These are phyloP conservation scores for Hoplodrina blanda DNA, from an alignment of 2,888 invertebrate genomes.

Conservation along the genomic window DNA sequence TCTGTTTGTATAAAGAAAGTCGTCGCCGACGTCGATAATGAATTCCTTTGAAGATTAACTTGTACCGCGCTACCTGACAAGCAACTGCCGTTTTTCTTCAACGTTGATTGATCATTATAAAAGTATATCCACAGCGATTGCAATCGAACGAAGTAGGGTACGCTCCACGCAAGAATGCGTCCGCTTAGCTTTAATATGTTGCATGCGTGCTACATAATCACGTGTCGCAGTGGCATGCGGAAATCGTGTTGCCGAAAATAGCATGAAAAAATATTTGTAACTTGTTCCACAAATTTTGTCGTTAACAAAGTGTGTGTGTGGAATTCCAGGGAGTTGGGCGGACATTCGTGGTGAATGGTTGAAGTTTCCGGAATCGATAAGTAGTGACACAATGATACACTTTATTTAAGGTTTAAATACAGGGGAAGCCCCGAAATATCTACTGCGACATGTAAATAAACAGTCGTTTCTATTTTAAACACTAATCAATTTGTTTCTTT, in stretches of 20 bases:
- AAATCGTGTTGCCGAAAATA: constrained; percentile 57
- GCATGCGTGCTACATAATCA: constrained; percentile 48
- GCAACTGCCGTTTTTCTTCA: constrained; percentile 25
- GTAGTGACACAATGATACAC: neutral
- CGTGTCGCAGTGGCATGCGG: constrained; percentile 52
- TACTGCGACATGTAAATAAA: neutral
- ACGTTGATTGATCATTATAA: constrained; percentile 31
- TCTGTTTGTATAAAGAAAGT: constrained; percentile 3
- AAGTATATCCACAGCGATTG: constrained; percentile 18
- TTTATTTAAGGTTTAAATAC: neutral
- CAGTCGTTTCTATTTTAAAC: neutral
- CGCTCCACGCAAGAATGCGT: constrained; percentile 54
- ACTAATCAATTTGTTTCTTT: no score
- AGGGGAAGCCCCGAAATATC: constrained; percentile 15
- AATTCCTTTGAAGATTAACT: neutral
- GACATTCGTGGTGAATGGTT: neutral
- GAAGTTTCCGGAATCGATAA: constrained; percentile 5
- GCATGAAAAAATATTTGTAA: constrained; percentile 39
- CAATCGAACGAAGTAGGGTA: constrained; percentile 51
- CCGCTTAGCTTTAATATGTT: constrained; percentile 42
- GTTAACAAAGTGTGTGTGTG: constrained; percentile 20
- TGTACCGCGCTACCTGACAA: constrained; percentile 3
- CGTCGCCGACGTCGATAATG: neutral
- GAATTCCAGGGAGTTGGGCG: constrained; percentile 16
- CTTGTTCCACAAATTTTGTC: constrained; percentile 31